Conservation (phyloP, 1,140 invertebrate species). For the Euglossa dilemma region DNA sequence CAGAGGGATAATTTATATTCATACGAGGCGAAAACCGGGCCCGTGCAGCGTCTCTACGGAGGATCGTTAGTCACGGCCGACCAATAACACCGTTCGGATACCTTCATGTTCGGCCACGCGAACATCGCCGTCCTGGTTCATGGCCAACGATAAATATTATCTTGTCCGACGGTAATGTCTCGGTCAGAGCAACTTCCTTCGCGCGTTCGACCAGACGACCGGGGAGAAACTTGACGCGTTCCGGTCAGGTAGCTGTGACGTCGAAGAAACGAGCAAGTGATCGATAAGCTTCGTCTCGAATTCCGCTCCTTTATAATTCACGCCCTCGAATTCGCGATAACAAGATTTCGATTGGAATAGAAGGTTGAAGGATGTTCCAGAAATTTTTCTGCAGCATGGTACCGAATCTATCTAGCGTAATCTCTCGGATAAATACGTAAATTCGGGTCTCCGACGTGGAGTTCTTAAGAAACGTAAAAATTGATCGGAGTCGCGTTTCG, state of each 20-base stretch:
- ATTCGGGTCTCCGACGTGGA: no score
- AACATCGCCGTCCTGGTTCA: not conserved
- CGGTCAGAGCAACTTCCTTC: not conserved
- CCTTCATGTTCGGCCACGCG: constrained; percentile 1
- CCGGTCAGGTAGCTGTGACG: not conserved
- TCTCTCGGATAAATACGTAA: no score
- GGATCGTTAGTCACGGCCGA: constrained; percentile 29
- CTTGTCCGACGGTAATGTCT: not conserved
- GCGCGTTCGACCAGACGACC: not conserved
- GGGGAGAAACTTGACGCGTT: not conserved
- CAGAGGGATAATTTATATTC: constrained; percentile 36
- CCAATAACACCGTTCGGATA: constrained; percentile 23
- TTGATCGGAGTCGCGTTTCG: no score
- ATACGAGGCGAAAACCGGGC: constrained; percentile 18
- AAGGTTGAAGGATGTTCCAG: no score
- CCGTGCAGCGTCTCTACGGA: constrained; percentile 25
- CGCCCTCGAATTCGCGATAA: no score
- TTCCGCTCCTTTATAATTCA: no score
- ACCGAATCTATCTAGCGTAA: no score
- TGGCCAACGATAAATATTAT: not conserved
- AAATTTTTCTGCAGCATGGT: no score
- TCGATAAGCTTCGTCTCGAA: no score
- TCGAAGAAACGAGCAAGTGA: not conserved
- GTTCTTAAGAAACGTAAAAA: no score
- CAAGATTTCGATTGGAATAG: no score